These are phyloP conservation scores for Euproctis similis DNA, from an alignment of 2,888 invertebrate species.

Conservation along the genomic window DNA sequence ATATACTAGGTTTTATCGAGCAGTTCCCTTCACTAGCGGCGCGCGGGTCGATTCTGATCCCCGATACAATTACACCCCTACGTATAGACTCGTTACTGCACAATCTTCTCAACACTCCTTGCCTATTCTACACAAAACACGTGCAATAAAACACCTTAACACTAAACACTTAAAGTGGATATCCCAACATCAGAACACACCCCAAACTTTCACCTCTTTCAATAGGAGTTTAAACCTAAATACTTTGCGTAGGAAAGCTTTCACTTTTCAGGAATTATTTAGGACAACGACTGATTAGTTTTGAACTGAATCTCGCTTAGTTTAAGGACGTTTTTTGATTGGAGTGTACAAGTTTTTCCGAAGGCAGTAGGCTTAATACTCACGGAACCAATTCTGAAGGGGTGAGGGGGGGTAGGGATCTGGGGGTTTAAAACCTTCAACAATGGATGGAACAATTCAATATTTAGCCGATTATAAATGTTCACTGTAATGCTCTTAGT, in stretches of 20 bases:
- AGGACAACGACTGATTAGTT: constrained; percentile 27
- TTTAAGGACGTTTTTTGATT: constrained; percentile 35
- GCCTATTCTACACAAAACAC: constrained; percentile 15
- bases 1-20: constrained; percentile 28
- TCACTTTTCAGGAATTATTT: constrained; percentile 75
- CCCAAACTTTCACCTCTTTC: constrained; percentile 74
- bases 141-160: constrained; percentile 36
- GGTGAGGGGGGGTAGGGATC: no score
- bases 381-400: constrained; percentile 67
- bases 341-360: constrained; percentile 42
- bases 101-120: constrained; percentile 64
- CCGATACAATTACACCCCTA: constrained; percentile 72
- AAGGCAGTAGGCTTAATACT: constrained; percentile 71
- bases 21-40: constrained; percentile 34
- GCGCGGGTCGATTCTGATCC: constrained; percentile 59
- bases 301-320: constrained; percentile 30
- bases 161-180: constrained; percentile 26
- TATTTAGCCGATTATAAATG: constrained; percentile 73
- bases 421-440: constrained; percentile 64
- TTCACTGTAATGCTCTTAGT: constrained; percentile 67
- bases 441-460: constrained; percentile 72
- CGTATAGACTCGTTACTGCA: constrained; percentile 69
- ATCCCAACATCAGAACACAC: constrained; percentile 27
- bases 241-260: constrained; percentile 72
- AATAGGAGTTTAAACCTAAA: constrained; percentile 74